Conservation (phyloP, 2,797 vertebrate species). For the Natrix natrix region DNA sequence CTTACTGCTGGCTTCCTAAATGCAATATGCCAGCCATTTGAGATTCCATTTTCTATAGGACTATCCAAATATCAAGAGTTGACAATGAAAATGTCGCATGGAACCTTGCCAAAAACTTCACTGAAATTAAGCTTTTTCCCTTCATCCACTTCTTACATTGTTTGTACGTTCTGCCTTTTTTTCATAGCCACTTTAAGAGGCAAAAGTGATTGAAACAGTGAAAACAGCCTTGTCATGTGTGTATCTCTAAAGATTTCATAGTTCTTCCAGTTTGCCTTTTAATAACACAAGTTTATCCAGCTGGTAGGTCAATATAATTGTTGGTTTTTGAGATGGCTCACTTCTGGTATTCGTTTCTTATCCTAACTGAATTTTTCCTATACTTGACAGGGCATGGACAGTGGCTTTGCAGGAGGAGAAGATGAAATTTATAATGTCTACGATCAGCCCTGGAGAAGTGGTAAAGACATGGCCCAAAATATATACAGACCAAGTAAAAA, state of each 20-base stretch:
- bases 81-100: not conserved
- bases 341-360: not conserved
- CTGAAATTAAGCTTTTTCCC: not conserved
- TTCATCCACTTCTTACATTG: not conserved
- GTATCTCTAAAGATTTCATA: not conserved
- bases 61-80: not conserved
- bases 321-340: not conserved
- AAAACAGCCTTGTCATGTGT: not conserved
- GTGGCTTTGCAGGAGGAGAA: slow-evolving; percentile 93
- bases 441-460: slow-evolving; percentile 88
- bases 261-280: not conserved
- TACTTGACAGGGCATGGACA: slow-evolving; percentile 87
- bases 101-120: not conserved
- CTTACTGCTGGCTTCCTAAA: not conserved
- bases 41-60: not conserved
- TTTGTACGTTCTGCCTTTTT: not conserved
- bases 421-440: slow-evolving; percentile 95
- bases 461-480: slow-evolving; percentile 92
- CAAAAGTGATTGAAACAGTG: not conserved
- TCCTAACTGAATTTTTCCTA: not conserved
- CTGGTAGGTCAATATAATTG: not conserved
- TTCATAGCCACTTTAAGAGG: not conserved
- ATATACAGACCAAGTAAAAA: slow-evolving; percentile 96
- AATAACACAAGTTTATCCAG: not conserved
- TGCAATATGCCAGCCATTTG: not conserved